Evolutionary conservation across 2,888 invertebrate species (phyloP).

Genomic region (Helleia helle): DNA sequence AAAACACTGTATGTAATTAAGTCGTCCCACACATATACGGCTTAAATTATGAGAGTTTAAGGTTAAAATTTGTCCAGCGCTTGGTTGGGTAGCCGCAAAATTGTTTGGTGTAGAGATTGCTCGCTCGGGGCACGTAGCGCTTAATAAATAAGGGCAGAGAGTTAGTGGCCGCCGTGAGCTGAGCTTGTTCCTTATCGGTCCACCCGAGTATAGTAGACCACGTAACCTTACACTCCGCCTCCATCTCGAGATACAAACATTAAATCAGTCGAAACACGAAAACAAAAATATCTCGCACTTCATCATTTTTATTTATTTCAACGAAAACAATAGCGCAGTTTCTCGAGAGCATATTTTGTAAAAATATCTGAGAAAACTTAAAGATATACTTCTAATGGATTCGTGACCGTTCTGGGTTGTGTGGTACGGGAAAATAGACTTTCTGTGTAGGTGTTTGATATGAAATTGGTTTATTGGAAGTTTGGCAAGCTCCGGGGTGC

Average conservation of each 20-base stretch:
- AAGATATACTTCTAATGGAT: slow-evolving; percentile 40
- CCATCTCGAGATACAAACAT: slow-evolving; percentile 25
- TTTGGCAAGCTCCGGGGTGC: slow-evolving; percentile 57
- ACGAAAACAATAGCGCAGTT: slow-evolving; percentile 19
- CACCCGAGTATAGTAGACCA: slow-evolving; percentile 38
- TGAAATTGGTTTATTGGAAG: slow-evolving; percentile 28
- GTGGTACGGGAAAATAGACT: slow-evolving; percentile 22
- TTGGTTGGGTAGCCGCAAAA: slow-evolving; percentile 23
- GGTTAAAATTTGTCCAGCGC: slow-evolving; percentile 24
- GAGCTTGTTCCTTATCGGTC: slow-evolving; percentile 55
- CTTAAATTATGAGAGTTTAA: slow-evolving; percentile 20
- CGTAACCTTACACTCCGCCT: slow-evolving; percentile 51
- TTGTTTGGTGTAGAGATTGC: slow-evolving; percentile 33
- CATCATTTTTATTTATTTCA: slow-evolving; percentile 16
- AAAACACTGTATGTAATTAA: slow-evolving; percentile 14
- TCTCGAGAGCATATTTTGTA: slow-evolving; percentile 27
- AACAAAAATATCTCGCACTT: not conserved
- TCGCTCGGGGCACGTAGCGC: slow-evolving; percentile 57
- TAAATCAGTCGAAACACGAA: slow-evolving; percentile 7
- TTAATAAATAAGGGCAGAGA: slow-evolving; percentile 61
- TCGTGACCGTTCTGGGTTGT: slow-evolving; percentile 36
- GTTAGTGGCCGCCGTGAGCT: slow-evolving; percentile 50
- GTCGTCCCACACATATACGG: slow-evolving; percentile 15
- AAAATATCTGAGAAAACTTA: slow-evolving; percentile 36
- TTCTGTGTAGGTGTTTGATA: slow-evolving; percentile 22